Conservation (phyloP, 1,140 invertebrate species). For the Steinernema feltiae region DNA sequence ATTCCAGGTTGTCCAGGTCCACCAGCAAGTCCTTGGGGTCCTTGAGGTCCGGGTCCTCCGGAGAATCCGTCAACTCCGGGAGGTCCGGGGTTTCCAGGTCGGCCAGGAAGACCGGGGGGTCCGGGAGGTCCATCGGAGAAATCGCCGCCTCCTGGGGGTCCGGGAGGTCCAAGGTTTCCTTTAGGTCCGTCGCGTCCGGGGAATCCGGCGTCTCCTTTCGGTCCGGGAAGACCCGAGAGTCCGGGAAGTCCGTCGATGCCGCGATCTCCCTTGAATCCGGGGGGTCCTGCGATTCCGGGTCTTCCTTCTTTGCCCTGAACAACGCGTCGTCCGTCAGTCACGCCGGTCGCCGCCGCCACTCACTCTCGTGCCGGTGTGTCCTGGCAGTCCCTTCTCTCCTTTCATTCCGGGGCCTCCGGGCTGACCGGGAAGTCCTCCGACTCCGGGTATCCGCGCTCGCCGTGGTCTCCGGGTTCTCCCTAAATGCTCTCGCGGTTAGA, state of each 20-base stretch:
- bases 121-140: conserved; percentile 56
- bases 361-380: conserved; percentile 57
- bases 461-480: conserved; percentile 56
- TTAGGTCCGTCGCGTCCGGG: conserved; percentile 39
- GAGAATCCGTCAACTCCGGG: conserved; percentile 47
- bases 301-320: conserved; percentile 56
- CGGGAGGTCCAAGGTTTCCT: conserved; percentile 52
- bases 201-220: conserved; percentile 47
- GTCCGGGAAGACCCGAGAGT: conserved; percentile 41
- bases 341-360: neutral
- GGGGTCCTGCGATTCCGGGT: conserved; percentile 49
- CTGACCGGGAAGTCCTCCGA: conserved; percentile 49
- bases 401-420: conserved; percentile 56
- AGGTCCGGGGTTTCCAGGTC: conserved; percentile 41
- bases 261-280: conserved; percentile 56
- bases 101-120: conserved; percentile 50
- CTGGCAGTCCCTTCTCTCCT: conserved; percentile 56
- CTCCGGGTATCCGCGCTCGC: conserved; percentile 52
- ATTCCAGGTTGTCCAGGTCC: conserved; percentile 43
- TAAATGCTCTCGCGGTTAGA: conserved; percentile 18
- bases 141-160: conserved; percentile 54
- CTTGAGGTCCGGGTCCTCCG: conserved; percentile 48
- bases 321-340: no score
- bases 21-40: conserved; percentile 46
- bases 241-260: conserved; percentile 55